Evolutionary conservation across 2,888 invertebrate genomes (phyloP), one percentile per base, ranked within the genome.

Genomic region (Rhagonycha lutea): DNA sequence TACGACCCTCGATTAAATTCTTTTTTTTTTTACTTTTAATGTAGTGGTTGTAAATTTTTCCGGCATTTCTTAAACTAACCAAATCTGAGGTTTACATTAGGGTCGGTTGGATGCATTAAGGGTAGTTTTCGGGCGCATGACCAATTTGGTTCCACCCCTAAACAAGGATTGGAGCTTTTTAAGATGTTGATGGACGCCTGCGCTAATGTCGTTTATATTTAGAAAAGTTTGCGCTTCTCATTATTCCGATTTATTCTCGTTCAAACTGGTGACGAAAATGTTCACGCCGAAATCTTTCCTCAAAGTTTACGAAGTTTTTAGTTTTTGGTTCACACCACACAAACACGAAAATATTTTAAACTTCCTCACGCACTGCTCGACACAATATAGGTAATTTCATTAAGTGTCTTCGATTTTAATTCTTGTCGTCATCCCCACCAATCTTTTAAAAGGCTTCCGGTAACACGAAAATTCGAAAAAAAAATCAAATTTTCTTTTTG

Each of bases 51-150:
- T 80, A 79, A 82, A 84, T 85, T 86, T 85, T 85, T 85, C 85
- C 85, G 84, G 83, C 83, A 83, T 81, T 83, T 81, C 84, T 83
- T 81, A 80, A 80, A 81, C 83, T 85, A 85, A 86, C 85, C 83
- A 84, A 85, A 86, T 86, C 85, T 84, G 85, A 85, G 85, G 86
- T 86, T 83, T 81, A 81, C 83, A 84, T 85, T 85, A 85, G 86
- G 86, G 86, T 86, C 85, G 85, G 84, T 82, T 82, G 85, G 84
- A 84, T 82, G 86, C 85, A 85, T 86, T 86, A 85, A 84, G 86
- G 86, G 86, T 79, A 73, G 78, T 80, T 81, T 80, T 14, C 79
- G 78, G 81, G 83, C 85, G 86, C 86, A 81, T 82, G 85, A 83
- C 83, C 75, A n/a, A 32, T 62, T 61, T 68, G 60, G 72, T 12